Percentiles rank a stretch among this genome's conserved stretches.
Evolutionary conservation across 2,113 vertebrate genomes (phyloP).

Genomic region (Odocoileus hemionus): DNA sequence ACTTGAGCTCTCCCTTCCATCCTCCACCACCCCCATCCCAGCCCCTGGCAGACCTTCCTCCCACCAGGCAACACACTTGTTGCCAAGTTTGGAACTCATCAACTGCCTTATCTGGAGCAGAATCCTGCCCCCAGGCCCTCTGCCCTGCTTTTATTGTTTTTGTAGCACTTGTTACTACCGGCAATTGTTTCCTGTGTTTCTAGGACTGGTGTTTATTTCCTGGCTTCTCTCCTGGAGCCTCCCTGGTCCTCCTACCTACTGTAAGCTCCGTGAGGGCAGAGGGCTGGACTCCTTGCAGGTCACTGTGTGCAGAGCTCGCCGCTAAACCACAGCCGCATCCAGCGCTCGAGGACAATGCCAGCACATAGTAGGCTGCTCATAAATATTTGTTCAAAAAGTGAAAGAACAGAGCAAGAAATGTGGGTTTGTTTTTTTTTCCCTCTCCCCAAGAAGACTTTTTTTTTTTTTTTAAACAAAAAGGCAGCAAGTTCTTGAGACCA

Average conservation of each 20-base stretch:
- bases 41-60: not conserved
- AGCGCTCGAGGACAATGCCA: not conserved
- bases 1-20: not conserved
- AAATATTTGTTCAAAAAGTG: not conserved
- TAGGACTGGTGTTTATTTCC: not conserved
- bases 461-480: not conserved
- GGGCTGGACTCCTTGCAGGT: not conserved
- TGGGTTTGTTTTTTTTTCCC: not conserved
- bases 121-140: not conserved
- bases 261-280: not conserved
- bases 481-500: not conserved
- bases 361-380: not conserved
- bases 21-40: not conserved
- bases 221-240: not conserved
- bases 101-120: not conserved
- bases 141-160: not conserved
- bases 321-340: rapidly evolving
- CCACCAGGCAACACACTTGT: not conserved
- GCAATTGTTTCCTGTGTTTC: slow-evolving; percentile 44
- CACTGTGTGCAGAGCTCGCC: not conserved
- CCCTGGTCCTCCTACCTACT: not conserved
- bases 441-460: not conserved
- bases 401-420: not conserved
- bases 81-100: not conserved
- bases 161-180: not conserved